These are phyloP conservation scores for Anarrhichthys ocellatus DNA, from an alignment of 2,113 vertebrate genomes.

Conservation along the genomic window DNA sequence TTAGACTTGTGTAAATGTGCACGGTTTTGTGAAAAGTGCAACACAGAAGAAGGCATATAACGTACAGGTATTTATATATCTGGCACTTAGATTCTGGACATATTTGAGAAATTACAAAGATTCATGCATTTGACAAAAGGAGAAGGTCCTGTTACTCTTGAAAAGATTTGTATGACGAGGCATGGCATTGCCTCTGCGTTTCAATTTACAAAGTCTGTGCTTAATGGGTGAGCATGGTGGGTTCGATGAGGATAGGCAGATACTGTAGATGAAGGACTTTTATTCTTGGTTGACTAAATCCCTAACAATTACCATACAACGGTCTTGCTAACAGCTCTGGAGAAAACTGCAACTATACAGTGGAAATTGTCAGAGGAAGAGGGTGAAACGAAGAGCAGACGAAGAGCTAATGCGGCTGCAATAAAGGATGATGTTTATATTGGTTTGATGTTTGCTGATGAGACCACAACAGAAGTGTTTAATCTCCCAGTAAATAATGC, in stretches of 20 bases:
- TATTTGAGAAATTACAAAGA: not conserved
- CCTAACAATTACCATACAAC: not conserved
- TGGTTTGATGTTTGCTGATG: constrained; percentile 30
- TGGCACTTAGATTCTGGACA: not conserved
- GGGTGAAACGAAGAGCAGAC: constrained; percentile 40
- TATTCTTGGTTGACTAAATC: not conserved
- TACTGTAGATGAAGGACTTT: not conserved
- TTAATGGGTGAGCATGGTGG: not conserved
- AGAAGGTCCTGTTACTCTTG: not conserved
- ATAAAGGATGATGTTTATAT: constrained; percentile 30
- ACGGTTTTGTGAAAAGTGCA: not conserved
- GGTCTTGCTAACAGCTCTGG: constrained; percentile 23
- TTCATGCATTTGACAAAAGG: not conserved
- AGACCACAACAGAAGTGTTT: constrained; percentile 39
- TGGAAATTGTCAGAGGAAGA: constrained; percentile 47
- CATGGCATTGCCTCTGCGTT: too few species aligned
- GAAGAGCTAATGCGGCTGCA: constrained; percentile 37
- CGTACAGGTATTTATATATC: not conserved
- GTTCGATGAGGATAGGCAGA: not conserved
- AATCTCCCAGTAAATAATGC: constrained; percentile 23
- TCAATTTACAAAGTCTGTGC: not conserved
- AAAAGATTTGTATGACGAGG: too few species aligned
- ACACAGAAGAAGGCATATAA: not conserved
- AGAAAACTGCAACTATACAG: constrained; percentile 7
- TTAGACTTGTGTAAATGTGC: not conserved